Evolutionary conservation across 1,140 invertebrate genomes (phyloP), one percentile per base, ranked within the genome.

Genomic region (Gerris buenoi): DNA sequence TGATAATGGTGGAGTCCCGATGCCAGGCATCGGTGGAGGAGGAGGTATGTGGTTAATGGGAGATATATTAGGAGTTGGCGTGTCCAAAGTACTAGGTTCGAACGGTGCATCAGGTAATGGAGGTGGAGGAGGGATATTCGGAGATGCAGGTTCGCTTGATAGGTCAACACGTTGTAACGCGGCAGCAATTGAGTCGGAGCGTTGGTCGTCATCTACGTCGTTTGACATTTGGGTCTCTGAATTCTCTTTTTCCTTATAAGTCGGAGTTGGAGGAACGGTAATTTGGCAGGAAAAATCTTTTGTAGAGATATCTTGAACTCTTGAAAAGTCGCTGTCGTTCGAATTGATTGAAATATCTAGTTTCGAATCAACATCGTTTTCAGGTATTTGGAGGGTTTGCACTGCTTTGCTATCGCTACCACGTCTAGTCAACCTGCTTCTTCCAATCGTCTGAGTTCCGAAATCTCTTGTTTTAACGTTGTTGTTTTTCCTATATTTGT

Each of bases 71-170:
- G 59, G 10, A 60, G 25, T 27, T 25, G 27, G 5, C 10, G 22
- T 5, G 15, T 25, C 22, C 25, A 5, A 68, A n/a, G n/a, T n/a
- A n/a, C n/a, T n/a, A n/a, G n/a, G n/a, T n/a, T n/a, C n/a, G n/a
- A n/a, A n/a, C n/a, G n/a, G 73, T 27, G 23, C 28, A 1, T 27
- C 18, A 27, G 68, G 68, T 25, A 69, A 69, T 3, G 73, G 70
- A 59, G 73, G 68, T 62, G 70, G 70, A 57, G 72, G 67, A 14
- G 73, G 70, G n/a, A 72, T 26, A 23, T 18, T n/a, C 46, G 58
- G 18, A 64, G 13, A 13, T 26, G 15, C 25, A 27, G 56, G 63
- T 1, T 64, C 26, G n/a, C 68, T 46, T 23, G 70, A 65, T 27
- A 68, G 65, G 2, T 64, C 26, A 27, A 70, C 69, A 56, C 62